Base-by-base conservation (phyloP, 2,113 vertebrate species). In the Notothenia rossii region DNA sequence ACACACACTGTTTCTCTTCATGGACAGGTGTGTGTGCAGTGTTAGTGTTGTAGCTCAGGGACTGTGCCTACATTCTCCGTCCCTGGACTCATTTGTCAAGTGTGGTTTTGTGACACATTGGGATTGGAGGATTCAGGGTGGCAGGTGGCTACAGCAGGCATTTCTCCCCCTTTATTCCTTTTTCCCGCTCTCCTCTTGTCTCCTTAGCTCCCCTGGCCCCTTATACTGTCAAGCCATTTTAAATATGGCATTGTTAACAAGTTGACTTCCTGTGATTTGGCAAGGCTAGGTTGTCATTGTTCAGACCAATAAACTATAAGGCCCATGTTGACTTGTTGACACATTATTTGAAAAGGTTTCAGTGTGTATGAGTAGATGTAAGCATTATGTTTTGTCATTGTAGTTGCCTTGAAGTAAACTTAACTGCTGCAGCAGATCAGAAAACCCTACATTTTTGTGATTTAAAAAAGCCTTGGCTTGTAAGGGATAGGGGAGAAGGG, bases 51-150 rank as follows among this genome's bases (percentile, higher is more conserved):
- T 82, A 87, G 88, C 91, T 71, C 80, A 64, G 93, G 92, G 93
- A 93, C 86, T 86, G 49, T 83, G 77, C 63, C 85, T 81, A 69
- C 73, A 75, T 82, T 82, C 89, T 65, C 25, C 15, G 60, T 90
- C 87, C 89, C 90, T 59, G 51, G 72, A 75, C 89, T 94, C 90
- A 88, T 95, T 95, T 94, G 91, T 94, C 93, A 94, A 85, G 77
- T 74, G 72, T 22, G 61, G 76, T 90, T 93, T 90, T 86, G 89
- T n/a, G 88, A 89, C 77, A 15, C 76, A 78, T 81, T 81, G 77
- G 85, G 82, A 79, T 78, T 63, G 70, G 71, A 67, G 77, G 65
- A 72, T 74, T 73, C 48, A 80, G 83, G 81, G 79, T 82, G 77
- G 72, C 82, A 86, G 89, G 80, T 86, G 90, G 85, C 78, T 86